Base-by-base conservation (phyloP, 2,113 vertebrate species). In the Capra hircus region DNA sequence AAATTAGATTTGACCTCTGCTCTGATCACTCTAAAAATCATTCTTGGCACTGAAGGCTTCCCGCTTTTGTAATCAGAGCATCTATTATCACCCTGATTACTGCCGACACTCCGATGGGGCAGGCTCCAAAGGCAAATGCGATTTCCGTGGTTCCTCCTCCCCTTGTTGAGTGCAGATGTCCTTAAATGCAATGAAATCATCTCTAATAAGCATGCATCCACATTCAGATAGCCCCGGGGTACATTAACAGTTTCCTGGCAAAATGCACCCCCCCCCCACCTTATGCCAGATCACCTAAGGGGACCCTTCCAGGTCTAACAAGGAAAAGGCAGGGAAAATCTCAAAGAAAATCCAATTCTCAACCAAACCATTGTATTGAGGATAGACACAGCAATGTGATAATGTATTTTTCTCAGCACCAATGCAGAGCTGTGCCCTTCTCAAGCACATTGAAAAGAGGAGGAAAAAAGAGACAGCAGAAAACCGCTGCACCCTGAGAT, bases 1-100 rank as follows among this genome's bases (percentile, higher is more conserved):
- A 99, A 98, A 98, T 98, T 99, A 98, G 97, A 98, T 98, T 98
- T 98, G 98, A 98, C 98, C 98, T 98, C 98, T 98, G 97, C 98
- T 98, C 98, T 97, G 95, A 98, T 99, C 98, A 98, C 98, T 98
- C 97, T 92, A 98, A 98, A 98, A 98, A 98, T 99, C 98, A 98
- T 99, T 99, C 98, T 98, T 98, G 97, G 97, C 98, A 94, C 45
- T 0, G 6, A 98, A 98, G 97, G 98, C 97, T 98, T 98, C 97
- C 98, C 97, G 96, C 98, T 98, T 98, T 98, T 99, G 98, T 98
- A 98, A 98, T 98, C 98, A 98, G 98, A 98, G 96, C 98, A 97
- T 98, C 98, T 98, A 97, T 99, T 98, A 98, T 98, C 98, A 95
- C 98, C 97, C 97, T 98, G 98, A 99, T 98, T 98, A 98, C 98